Evolutionary conservation across 2,888 invertebrate genomes (phyloP).

Genomic region (Archaeoteleia sp.): DNA sequence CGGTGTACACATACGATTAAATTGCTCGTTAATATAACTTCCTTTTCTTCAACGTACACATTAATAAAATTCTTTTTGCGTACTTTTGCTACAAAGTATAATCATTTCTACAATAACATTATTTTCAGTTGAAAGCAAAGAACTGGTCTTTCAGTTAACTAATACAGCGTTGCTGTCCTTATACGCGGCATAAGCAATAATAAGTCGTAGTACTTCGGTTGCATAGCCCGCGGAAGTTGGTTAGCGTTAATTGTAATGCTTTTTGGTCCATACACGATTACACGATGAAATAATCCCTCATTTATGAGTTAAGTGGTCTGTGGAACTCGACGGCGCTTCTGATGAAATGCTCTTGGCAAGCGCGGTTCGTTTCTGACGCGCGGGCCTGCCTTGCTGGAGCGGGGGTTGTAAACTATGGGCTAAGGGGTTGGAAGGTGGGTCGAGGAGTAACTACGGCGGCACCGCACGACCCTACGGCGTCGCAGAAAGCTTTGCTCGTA

Average conservation of each 20-base stretch:
- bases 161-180: conserved; percentile 41
- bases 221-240: conserved; percentile 65
- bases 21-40: no score
- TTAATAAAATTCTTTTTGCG: no score
- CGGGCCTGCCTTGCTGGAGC: conserved; percentile 57
- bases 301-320: conserved; percentile 74
- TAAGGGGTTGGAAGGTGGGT: conserved; percentile 60
- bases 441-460: conserved; percentile 62
- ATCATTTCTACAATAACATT: no score
- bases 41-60: no score
- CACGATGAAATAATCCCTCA: conserved; percentile 73
- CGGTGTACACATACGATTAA: no score
- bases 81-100: no score
- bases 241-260: conserved; percentile 73
- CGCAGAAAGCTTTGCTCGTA: conserved; percentile 64
- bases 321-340: conserved; percentile 72
- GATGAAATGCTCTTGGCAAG: conserved; percentile 71
- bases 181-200: conserved; percentile 42
- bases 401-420: conserved; percentile 50
- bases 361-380: conserved; percentile 63
- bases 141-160: conserved; percentile 20
- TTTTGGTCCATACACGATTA: conserved; percentile 72
- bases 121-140: neutral
- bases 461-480: conserved; percentile 65
- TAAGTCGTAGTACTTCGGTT: conserved; percentile 51